These are phyloP conservation scores for Gymnocypris eckloni DNA, from an alignment of 2,797 vertebrate genomes.

Conservation along the genomic window DNA sequence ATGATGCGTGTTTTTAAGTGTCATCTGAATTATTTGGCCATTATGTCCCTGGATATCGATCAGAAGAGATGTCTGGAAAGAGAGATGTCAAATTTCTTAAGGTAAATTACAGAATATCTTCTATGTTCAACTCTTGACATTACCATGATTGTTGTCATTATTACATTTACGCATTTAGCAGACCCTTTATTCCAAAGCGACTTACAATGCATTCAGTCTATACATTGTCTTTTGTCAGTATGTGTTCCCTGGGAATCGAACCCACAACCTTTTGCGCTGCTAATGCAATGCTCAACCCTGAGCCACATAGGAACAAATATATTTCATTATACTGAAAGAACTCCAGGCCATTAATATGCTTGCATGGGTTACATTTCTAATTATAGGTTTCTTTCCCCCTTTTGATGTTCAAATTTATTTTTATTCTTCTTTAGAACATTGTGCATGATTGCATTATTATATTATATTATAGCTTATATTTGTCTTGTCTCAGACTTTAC, in stretches of 20 bases:
- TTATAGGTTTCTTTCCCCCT: background rate
- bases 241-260: too few relatives aligned
- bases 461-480: background rate
- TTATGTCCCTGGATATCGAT: background rate
- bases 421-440: background rate
- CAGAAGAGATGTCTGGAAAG: constrained; percentile 13
- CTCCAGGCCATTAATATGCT: background rate
- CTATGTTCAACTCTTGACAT: background rate
- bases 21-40: constrained; percentile 18
- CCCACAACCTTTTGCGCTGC: too few relatives aligned
- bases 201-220: too few relatives aligned
- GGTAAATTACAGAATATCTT: constrained; percentile 4
- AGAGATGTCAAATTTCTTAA: constrained; percentile 6
- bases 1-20: constrained; percentile 25
- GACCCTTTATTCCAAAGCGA: too few relatives aligned
- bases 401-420: background rate
- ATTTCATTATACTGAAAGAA: background rate
- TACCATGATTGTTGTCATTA: background rate
- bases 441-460: background rate
- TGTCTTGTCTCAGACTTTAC: background rate
- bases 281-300: too few relatives aligned
- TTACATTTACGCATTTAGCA: too few relatives aligned
- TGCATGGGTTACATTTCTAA: background rate
- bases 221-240: too few relatives aligned
- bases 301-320: too few relatives aligned